Percentiles rank a stretch among this genome's conserved stretches.
These are phyloP conservation scores for Chromoteleia sp. DNA, from an alignment of 2,888 invertebrate species.

Conservation along the genomic window DNA sequence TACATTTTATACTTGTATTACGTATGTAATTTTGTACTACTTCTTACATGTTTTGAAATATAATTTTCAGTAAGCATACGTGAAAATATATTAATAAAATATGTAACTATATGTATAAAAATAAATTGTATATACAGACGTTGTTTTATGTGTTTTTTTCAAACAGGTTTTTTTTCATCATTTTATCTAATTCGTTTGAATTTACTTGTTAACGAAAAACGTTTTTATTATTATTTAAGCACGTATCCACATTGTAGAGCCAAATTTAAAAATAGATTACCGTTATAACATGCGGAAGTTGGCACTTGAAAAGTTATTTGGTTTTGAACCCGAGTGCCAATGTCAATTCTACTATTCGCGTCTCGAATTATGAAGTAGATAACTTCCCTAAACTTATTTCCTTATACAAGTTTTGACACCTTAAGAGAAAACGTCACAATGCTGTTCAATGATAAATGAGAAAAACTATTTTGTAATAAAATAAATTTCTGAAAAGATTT, in stretches of 20 bases:
- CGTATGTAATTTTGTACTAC: slow-evolving; percentile 7
- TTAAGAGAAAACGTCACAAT: no score
- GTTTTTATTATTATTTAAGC: not conserved
- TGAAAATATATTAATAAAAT: not conserved
- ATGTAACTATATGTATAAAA: slow-evolving; percentile 37
- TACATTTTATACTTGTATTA: slow-evolving; percentile 21
- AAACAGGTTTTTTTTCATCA: not conserved
- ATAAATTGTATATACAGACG: slow-evolving; percentile 41
- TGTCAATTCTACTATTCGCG: slow-evolving; percentile 43
- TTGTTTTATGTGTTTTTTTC: not conserved
- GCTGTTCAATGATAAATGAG: no score
- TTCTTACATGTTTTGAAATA: slow-evolving; percentile 4
- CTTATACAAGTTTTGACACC: not conserved
- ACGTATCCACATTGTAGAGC: not conserved
- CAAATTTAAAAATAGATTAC: slow-evolving; percentile 60
- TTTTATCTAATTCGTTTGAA: not conserved
- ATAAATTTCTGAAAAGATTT: no score
- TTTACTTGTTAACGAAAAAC: not conserved
- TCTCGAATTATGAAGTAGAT: slow-evolving; percentile 28
- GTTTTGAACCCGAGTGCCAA: slow-evolving; percentile 64
- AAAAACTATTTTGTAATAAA: no score
- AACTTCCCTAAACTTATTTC: not conserved
- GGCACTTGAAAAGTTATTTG: slow-evolving; percentile 65
- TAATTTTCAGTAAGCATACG: slow-evolving; percentile 5
- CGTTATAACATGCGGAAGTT: slow-evolving; percentile 60